Percentiles rank a stretch among this genome's conserved stretches.
Evolutionary conservation across 1,140 invertebrate species (phyloP).

Genomic region (Bombyx mandarina): DNA sequence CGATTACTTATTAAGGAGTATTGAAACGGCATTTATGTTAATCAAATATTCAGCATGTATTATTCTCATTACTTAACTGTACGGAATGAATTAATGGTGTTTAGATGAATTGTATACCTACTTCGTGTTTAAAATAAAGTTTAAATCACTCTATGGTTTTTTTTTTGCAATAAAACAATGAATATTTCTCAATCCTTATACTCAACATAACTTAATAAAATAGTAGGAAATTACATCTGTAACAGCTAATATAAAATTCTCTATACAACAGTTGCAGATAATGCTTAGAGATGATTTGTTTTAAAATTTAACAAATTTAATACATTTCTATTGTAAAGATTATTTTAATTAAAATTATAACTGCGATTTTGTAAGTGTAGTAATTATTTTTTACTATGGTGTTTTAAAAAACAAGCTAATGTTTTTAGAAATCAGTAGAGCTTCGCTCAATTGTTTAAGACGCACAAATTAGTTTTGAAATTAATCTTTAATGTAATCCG

Average conservation of each 20-base stretch:
- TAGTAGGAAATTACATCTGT: slow-evolving; percentile 35
- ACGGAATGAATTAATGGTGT: slow-evolving; percentile 41
- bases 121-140: slow-evolving; percentile 32
- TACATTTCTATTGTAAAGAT: too few species aligned
- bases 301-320: too few species aligned
- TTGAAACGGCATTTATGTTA: slow-evolving; percentile 4
- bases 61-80: background rate
- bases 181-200: slow-evolving; percentile 34
- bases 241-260: slow-evolving; percentile 32
- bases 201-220: slow-evolving; percentile 29
- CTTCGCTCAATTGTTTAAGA: too few species aligned
- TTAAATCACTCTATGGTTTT: slow-evolving; percentile 6
- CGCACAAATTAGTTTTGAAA: too few species aligned
- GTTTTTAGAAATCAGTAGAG: too few species aligned
- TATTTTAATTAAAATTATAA: too few species aligned
- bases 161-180: slow-evolving; percentile 10
- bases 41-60: background rate
- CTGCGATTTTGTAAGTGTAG: too few species aligned
- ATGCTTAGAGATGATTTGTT: slow-evolving; percentile 9
- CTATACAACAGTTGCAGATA: slow-evolving; percentile 26
- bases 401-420: too few species aligned
- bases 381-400: too few species aligned
- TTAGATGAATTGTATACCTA: slow-evolving; percentile 35
- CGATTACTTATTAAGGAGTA: slow-evolving; percentile 13
- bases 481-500: too few species aligned